Conservation (phyloP, 2,797 vertebrate species). For the Chrysocyon brachyurus region DNA sequence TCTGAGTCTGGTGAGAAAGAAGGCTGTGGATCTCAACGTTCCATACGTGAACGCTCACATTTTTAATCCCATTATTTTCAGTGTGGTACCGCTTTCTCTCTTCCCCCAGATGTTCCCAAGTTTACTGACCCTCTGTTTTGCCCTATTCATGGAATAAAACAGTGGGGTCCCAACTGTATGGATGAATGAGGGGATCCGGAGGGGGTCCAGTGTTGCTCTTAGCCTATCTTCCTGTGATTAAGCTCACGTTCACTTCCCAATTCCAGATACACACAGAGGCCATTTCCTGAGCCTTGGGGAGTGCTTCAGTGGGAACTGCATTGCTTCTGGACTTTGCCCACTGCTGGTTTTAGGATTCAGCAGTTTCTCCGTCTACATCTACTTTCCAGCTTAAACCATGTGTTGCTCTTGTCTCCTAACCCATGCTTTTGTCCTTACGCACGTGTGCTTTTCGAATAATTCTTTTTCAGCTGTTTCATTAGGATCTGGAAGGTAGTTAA, state of each 20-base stretch:
- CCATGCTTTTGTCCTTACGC: background rate
- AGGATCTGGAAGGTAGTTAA: background rate
- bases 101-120: background rate
- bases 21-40: background rate
- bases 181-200: background rate
- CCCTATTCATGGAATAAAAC: background rate
- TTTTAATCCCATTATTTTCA: background rate
- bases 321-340: background rate
- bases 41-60: background rate
- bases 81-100: background rate
- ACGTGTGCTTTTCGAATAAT: background rate
- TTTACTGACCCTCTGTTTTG: background rate
- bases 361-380: background rate
- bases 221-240: background rate
- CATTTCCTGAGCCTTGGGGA: background rate
- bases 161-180: background rate
- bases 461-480: background rate
- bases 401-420: background rate
- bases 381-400: background rate
- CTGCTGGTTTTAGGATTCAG: constrained; percentile 3
- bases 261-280: background rate
- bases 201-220: background rate
- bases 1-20: background rate
- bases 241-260: background rate
- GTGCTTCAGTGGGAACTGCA: background rate